Conservation (phyloP, 2,797 vertebrate species). For the Sebastes glaucus region DNA sequence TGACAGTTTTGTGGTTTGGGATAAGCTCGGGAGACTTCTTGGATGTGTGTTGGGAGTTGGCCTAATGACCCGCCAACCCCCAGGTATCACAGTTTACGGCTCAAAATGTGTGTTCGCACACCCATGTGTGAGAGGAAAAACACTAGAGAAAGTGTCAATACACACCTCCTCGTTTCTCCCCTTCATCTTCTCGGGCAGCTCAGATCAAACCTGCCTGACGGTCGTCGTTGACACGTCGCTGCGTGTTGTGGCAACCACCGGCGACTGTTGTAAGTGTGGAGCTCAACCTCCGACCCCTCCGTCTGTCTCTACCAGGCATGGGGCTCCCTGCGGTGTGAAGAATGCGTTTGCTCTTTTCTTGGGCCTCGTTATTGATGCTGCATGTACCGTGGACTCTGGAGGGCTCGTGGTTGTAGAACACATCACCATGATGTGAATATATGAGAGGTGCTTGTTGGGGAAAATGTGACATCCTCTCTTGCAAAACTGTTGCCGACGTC, state of each 20-base stretch:
- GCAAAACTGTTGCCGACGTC: not conserved
- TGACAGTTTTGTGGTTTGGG: not conserved
- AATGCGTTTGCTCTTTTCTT: constrained; percentile 43
- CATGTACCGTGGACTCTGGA: not conserved
- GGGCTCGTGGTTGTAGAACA: constrained; percentile 7
- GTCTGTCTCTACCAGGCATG: not conserved
- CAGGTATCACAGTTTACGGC: constrained; percentile 36
- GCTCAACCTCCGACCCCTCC: constrained; percentile 24
- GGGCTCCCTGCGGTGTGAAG: constrained; percentile 49
- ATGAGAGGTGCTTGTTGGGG: not conserved
- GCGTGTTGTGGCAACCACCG: constrained; percentile 66
- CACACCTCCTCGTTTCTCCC: constrained; percentile 31
- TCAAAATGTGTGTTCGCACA: constrained; percentile 33
- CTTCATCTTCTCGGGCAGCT: constrained; percentile 46
- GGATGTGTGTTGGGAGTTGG: constrained; percentile 26
- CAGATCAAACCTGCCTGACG: constrained; percentile 65
- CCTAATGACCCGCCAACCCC: constrained; percentile 11
- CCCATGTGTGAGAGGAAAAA: constrained; percentile 36
- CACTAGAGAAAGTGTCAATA: constrained; percentile 46
- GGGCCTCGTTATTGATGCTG: constrained; percentile 23
- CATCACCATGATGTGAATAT: not conserved
- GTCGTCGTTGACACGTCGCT: constrained; percentile 69
- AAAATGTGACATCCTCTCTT: constrained; percentile 16
- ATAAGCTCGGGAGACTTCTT: constrained; percentile 4
- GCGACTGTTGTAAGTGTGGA: constrained; percentile 45